A percentile compares a stretch with the other conserved stretches of the same genome.
Evolutionary conservation across 2,113 vertebrate genomes (phyloP).

Genomic region (Ciconia boyciana): DNA sequence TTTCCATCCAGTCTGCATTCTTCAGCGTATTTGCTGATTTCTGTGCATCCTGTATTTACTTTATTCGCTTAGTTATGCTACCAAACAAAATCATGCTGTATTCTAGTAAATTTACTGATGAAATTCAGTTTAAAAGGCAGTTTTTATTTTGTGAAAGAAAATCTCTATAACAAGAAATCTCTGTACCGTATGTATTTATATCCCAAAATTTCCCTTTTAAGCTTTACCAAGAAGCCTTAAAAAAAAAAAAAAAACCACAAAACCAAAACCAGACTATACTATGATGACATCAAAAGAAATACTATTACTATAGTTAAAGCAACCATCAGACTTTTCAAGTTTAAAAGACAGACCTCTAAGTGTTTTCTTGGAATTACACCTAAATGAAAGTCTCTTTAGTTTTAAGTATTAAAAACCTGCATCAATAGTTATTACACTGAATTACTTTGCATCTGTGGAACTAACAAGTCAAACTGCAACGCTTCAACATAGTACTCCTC

Average conservation of each 20-base stretch:
- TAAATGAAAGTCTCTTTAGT: not conserved
- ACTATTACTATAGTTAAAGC: not conserved
- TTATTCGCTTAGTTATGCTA: not conserved
- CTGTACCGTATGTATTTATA: not conserved
- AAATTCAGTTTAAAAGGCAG: not conserved
- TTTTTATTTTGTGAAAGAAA: not conserved
- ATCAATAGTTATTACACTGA: not conserved
- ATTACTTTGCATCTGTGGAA: not conserved
- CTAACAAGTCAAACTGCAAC: not conserved
- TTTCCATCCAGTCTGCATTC: not conserved
- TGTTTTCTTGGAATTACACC: not conserved
- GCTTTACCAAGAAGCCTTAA: not conserved
- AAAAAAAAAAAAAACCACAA: not conserved
- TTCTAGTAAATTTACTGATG: not conserved
- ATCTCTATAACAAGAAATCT: not conserved
- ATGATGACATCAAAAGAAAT: not conserved
- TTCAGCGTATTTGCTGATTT: not conserved
- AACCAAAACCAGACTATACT: not conserved
- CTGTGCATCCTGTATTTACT: not conserved
- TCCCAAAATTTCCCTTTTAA: not conserved
- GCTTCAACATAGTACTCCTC: not conserved
- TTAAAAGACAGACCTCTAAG: not conserved
- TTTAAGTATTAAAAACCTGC: not conserved
- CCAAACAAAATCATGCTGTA: not conserved
- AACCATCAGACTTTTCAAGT: not conserved